These are phyloP conservation scores for Tinea semifulvella DNA, from an alignment of 2,888 invertebrate genomes.

Conservation along the genomic window DNA sequence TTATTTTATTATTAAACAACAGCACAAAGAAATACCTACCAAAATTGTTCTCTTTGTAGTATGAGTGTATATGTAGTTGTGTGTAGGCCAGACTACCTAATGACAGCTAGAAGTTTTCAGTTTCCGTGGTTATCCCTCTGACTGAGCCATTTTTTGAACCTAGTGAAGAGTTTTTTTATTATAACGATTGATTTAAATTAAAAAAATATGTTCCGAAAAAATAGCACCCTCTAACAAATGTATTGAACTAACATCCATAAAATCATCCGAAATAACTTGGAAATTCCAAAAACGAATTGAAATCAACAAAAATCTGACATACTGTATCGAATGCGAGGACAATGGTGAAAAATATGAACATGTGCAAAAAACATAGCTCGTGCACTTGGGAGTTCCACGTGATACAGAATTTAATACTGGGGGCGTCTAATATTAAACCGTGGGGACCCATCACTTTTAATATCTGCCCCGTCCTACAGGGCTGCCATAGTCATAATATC, in stretches of 20 bases:
- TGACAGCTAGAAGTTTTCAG: not conserved
- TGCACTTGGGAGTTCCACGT: conserved; percentile 66
- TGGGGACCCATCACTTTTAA: conserved; percentile 66
- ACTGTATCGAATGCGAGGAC: conserved; percentile 59
- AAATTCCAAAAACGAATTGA: conserved; percentile 19
- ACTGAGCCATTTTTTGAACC: no score
- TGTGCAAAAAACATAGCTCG: conserved; percentile 65
- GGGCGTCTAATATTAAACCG: conserved; percentile 66
- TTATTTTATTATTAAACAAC: no score
- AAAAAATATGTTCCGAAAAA: no score
- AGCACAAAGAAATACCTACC: no score
- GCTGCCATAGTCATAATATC: no score
- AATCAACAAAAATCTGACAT: conserved; percentile 46
- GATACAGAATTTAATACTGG: conserved; percentile 66
- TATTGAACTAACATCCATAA: no score
- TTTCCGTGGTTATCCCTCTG: not conserved
- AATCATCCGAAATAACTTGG: conserved; percentile 10
- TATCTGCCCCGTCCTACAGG: conserved; percentile 62
- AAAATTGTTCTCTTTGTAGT: no score
- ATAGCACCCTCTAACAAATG: no score
- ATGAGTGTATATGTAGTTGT: no score
- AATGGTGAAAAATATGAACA: conserved; percentile 59
- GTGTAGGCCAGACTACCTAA: not conserved
- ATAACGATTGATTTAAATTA: no score
- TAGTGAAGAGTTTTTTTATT: not conserved